Percentiles rank a stretch among this genome's conserved stretches.
phyloP scores from a whole-genome alignment of 1,140 invertebrate genomes.

The Zophobas morio region DNA sequence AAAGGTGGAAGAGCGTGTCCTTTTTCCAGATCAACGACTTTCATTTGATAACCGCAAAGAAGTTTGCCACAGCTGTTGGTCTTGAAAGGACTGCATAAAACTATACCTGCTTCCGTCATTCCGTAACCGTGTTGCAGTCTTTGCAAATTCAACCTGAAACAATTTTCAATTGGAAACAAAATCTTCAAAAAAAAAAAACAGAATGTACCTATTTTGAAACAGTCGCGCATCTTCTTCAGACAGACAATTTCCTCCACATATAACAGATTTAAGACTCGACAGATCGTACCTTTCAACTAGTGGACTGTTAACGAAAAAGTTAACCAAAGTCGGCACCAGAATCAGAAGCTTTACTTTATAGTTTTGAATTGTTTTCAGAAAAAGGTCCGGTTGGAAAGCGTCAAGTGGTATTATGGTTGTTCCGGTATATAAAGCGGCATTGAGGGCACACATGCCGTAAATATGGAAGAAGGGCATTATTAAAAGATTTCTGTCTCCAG shows the following conservation, averaged over 20 bases:
- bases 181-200: not conserved
- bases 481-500: not conserved
- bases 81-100: constrained; percentile 34
- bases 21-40: constrained; percentile 66
- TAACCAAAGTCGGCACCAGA: constrained; percentile 76
- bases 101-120: constrained; percentile 75
- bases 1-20: constrained; percentile 73
- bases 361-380: constrained; percentile 44
- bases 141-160: constrained; percentile 55
- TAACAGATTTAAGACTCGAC: constrained; percentile 72
- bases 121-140: constrained; percentile 76
- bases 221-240: not conserved
- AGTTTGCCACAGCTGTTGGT: not conserved
- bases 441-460: not conserved
- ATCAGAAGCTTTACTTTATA: constrained; percentile 74
- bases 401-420: not conserved
- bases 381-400: constrained; percentile 12
- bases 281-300: constrained; percentile 75
- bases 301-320: constrained; percentile 77
- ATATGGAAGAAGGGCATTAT: not conserved
- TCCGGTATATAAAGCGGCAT: not conserved
- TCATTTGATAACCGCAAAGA: constrained; percentile 4
- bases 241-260: not conserved
- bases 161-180: not conserved
- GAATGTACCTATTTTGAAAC: not conserved